Conservation (phyloP, 2,113 vertebrate species). For the Cyanocitta stelleri region DNA sequence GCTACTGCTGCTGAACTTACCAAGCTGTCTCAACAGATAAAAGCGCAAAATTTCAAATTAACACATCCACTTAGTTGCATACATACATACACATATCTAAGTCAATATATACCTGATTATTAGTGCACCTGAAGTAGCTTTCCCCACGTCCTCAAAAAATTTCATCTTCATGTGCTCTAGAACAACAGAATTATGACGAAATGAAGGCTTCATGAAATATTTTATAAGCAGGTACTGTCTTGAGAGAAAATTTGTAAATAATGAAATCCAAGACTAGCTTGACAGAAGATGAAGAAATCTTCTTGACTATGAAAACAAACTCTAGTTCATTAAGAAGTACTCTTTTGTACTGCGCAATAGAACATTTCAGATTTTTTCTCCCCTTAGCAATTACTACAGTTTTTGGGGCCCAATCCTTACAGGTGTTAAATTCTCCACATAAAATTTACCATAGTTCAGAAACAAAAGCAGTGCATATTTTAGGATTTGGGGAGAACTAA, state of each 20-base stretch:
- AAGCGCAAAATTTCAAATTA: not conserved
- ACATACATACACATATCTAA: not conserved
- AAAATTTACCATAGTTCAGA: not conserved
- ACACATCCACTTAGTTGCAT: not conserved
- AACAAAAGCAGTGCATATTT: slow-evolving; percentile 16
- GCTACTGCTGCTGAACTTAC: not conserved
- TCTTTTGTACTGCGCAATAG: not conserved
- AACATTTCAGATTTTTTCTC: not conserved
- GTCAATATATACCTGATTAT: not conserved
- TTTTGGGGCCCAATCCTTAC: not conserved
- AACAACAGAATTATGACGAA: not conserved
- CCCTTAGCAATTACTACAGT: not conserved
- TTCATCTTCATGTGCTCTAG: not conserved
- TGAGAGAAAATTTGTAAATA: not conserved
- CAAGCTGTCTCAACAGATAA: not conserved
- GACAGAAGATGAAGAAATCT: not conserved
- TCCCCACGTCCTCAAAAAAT: not conserved
- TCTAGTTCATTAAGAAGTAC: not conserved
- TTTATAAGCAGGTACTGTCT: not conserved
- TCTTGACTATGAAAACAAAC: not conserved
- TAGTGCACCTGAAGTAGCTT: not conserved
- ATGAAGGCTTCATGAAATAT: not conserved
- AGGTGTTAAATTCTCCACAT: not conserved
- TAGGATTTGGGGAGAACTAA: not conserved
- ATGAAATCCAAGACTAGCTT: not conserved